Percentiles rank a stretch among this genome's conserved stretches.
Conservation (phyloP, 2,797 vertebrate genomes). For the Spatula versicolor region DNA sequence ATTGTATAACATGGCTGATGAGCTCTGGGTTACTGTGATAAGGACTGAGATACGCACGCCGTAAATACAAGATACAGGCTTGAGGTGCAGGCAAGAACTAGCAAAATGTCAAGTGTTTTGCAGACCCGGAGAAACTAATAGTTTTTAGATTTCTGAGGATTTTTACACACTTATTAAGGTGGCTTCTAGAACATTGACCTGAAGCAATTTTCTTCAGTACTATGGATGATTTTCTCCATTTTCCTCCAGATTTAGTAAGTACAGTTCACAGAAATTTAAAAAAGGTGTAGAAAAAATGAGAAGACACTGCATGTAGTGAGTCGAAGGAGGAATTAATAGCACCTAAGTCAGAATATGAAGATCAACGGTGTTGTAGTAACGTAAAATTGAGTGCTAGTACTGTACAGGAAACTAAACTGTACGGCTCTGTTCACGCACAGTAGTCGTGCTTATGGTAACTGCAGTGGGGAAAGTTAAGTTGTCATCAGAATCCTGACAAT, state of each 20-base stretch:
- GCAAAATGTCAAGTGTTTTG: not conserved
- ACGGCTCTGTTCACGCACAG: not conserved
- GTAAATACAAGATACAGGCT: not conserved
- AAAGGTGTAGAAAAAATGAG: not conserved
- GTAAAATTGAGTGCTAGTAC: not conserved
- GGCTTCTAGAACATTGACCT: not conserved
- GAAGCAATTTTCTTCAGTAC: not conserved
- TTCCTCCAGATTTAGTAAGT: not conserved
- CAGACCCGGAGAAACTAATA: not conserved
- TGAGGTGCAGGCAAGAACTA: not conserved
- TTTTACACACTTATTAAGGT: not conserved
- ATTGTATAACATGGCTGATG: slow-evolving; percentile 32
- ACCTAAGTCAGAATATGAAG: not conserved
- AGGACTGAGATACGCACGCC: not conserved
- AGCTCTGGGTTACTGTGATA: not conserved
- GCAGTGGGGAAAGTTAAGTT: not conserved
- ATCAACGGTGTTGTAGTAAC: not conserved
- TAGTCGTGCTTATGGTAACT: not conserved
- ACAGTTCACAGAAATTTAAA: not conserved
- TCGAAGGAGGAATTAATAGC: not conserved
- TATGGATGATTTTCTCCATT: not conserved
- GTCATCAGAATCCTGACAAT: not conserved
- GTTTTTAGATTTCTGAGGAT: not conserved
- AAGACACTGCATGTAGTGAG: not conserved
- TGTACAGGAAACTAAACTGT: slow-evolving; percentile 32